A percentile compares a stretch with the other conserved stretches of the same genome.
Evolutionary conservation across 2,888 invertebrate genomes (phyloP).

Genomic region (Parnassius smintheus): DNA sequence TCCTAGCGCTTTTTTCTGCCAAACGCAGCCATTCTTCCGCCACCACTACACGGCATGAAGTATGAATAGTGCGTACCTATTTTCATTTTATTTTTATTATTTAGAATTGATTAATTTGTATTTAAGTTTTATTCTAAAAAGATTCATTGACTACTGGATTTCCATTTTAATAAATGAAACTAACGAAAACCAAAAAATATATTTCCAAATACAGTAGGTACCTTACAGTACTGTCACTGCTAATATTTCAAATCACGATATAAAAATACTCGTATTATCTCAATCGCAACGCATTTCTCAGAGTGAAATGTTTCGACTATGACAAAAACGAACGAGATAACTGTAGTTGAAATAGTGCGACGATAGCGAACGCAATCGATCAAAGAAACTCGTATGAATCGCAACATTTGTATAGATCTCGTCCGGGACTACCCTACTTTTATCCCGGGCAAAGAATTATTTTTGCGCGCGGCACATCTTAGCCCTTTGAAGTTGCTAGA

Average conservation of each 20-base stretch:
- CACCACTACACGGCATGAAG: too few relatives aligned
- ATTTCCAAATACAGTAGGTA: not conserved
- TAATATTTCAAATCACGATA: conserved; percentile 29
- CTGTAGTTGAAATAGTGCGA: conserved; percentile 67
- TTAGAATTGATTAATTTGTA: too few relatives aligned
- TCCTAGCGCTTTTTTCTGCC: too few relatives aligned
- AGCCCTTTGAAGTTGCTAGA: conserved; percentile 74
- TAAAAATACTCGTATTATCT: conserved; percentile 33
- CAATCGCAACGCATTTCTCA: conserved; percentile 48
- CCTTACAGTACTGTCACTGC: not conserved
- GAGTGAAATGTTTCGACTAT: conserved; percentile 60
- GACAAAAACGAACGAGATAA: conserved; percentile 69
- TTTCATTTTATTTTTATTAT: too few relatives aligned
- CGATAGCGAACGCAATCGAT: conserved; percentile 67
- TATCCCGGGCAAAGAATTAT: conserved; percentile 70
- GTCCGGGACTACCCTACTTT: conserved; percentile 59
- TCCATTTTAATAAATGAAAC: too few relatives aligned
- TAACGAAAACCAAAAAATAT: not conserved
- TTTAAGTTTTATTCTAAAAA: too few relatives aligned
- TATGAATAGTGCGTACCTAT: too few relatives aligned
- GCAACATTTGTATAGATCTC: conserved; percentile 71
- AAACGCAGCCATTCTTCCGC: too few relatives aligned
- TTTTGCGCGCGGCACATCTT: conserved; percentile 66
- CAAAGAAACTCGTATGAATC: conserved; percentile 62
- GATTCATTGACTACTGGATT: too few relatives aligned